phyloP scores from a whole-genome alignment of 2,113 vertebrate genomes.

The Amphiprion percula region DNA sequence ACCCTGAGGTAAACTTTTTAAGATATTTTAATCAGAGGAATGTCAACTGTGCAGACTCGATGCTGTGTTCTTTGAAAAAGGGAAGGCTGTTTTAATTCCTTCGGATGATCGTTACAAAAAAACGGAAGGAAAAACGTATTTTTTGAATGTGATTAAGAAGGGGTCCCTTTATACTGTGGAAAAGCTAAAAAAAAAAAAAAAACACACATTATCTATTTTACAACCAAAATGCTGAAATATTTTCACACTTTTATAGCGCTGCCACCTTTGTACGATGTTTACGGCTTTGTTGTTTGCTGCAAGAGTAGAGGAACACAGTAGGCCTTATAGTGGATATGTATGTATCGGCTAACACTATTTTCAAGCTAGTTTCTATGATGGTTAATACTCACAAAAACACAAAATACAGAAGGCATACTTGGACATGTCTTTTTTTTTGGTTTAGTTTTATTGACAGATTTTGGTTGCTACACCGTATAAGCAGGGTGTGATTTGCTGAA shows the following conservation, averaged over 20 bases:
- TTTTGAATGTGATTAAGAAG: slow-evolving; percentile 51
- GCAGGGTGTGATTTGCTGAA: slow-evolving; percentile 49
- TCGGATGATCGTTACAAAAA: slow-evolving; percentile 7
- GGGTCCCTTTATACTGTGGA: slow-evolving; percentile 64
- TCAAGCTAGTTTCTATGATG: slow-evolving; percentile 33
- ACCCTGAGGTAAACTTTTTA: slow-evolving; percentile 65
- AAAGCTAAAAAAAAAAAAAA: neutral
- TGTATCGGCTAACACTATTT: slow-evolving; percentile 63
- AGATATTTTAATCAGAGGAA: slow-evolving; percentile 66
- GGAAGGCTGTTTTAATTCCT: slow-evolving; percentile 48
- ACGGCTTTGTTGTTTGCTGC: slow-evolving; percentile 68
- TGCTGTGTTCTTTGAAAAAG: slow-evolving; percentile 66
- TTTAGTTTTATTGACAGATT: slow-evolving; percentile 13
- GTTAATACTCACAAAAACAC: slow-evolving; percentile 13
- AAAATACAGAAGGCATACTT: slow-evolving; percentile 25
- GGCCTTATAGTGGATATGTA: slow-evolving; percentile 45
- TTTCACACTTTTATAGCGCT: slow-evolving; percentile 74
- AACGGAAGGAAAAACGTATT: slow-evolving; percentile 5
- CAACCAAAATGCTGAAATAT: slow-evolving; percentile 76
- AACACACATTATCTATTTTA: slow-evolving; percentile 66
- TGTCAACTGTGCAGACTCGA: slow-evolving; percentile 55
- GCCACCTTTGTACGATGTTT: slow-evolving; percentile 78
- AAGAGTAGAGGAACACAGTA: slow-evolving; percentile 26
- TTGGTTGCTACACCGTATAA: slow-evolving; percentile 8
- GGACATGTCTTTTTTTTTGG: neutral